Evolutionary conservation across 2,113 vertebrate genomes (phyloP).

Genomic region (Cyrtonyx montezumae): DNA sequence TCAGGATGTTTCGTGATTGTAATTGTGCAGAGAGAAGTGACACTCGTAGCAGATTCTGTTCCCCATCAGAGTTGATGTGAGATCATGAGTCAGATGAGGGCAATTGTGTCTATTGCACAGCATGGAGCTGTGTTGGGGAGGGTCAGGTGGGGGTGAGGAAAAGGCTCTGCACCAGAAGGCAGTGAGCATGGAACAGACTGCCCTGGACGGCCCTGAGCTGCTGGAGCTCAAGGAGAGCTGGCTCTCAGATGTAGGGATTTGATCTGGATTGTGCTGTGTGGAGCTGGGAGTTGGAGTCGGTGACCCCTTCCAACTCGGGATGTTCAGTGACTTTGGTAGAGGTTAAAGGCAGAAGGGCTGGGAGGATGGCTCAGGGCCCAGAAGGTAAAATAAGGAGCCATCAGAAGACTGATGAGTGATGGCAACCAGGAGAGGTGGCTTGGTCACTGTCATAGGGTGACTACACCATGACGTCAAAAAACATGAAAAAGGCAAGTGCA

Average conservation of each 20-base stretch:
- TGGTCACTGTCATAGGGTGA: not conserved
- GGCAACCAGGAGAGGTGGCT: not conserved
- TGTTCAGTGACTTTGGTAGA: not conserved
- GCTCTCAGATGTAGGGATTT: not conserved
- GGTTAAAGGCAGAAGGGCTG: too few species aligned
- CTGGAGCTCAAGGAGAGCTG: not conserved
- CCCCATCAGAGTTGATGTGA: not conserved
- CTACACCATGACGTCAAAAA: not conserved
- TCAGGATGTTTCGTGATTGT: too few species aligned
- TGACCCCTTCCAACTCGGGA: not conserved
- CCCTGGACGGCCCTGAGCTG: not conserved
- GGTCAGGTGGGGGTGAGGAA: too few species aligned
- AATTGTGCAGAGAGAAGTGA: too few species aligned
- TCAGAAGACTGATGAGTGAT: too few species aligned
- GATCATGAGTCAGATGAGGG: not conserved
- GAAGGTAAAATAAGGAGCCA: not conserved
- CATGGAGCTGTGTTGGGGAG: too few species aligned
- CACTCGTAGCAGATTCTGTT: too few species aligned
- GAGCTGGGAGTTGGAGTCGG: not conserved
- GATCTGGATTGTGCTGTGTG: not conserved
- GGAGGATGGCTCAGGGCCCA: not conserved
- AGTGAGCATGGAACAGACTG: too few species aligned
- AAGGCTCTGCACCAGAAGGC: too few species aligned
- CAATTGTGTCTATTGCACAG: not conserved
- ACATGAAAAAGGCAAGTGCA: not conserved